A percentile compares a stretch with the other conserved stretches of the same genome.
These are phyloP conservation scores for Phylloscopus trochilus DNA, from an alignment of 2,113 vertebrate species.

Conservation along the genomic window DNA sequence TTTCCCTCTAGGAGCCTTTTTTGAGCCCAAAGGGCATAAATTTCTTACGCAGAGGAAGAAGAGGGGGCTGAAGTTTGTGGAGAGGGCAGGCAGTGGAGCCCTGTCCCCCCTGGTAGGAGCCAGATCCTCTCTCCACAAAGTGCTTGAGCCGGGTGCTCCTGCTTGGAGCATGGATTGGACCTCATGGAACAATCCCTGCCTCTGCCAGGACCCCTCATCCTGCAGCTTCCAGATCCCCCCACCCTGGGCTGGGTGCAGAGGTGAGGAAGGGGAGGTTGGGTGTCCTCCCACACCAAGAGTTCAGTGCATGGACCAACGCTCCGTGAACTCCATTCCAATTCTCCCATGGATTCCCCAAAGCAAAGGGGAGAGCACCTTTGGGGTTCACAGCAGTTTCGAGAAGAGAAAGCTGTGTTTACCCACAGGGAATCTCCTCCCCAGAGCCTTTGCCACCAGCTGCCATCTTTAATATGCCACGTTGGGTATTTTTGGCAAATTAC, in stretches of 20 bases:
- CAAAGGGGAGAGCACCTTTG: neutral
- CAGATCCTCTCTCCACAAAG: neutral
- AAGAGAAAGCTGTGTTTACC: neutral
- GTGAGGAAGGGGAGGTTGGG: rapidly evolving
- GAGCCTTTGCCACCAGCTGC: constrained; percentile 6
- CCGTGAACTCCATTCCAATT: neutral
- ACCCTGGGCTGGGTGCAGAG: no score
- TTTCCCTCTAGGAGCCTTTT: constrained; percentile 60
- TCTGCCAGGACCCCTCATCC: neutral
- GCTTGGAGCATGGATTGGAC: rapidly evolving
- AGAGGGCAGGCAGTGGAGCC: neutral
- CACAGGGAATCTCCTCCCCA: neutral
- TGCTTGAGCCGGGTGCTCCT: rapidly evolving
- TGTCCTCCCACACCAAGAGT: neutral
- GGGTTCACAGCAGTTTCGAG: neutral
- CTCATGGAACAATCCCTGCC: neutral
- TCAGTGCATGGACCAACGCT: rapidly evolving
- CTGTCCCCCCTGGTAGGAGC: rapidly evolving
- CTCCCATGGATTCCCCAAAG: neutral
- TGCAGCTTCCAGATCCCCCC: neutral
- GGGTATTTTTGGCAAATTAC: constrained; percentile 82
- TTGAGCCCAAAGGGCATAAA: constrained; percentile 35
- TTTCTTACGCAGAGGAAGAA: neutral
- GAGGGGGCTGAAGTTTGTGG: neutral
- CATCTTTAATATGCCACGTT: constrained; percentile 63